Evolutionary conservation across 53 echinoderm and acorn worm species (phyloP).

Genomic region (Zoroaster sp.): DNA sequence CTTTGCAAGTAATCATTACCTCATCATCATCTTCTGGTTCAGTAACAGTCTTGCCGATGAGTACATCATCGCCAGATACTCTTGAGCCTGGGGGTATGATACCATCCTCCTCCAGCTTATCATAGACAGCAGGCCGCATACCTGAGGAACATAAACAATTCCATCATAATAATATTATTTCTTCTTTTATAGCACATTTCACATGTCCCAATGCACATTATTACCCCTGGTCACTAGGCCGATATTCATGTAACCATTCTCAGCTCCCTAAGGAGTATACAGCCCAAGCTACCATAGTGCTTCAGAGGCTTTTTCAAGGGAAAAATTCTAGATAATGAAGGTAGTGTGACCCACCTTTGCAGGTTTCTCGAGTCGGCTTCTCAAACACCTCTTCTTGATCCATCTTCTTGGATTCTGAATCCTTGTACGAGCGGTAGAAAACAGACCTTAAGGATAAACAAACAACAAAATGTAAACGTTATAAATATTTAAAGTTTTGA

Average conservation of each 20-base stretch:
- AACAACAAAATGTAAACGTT: not conserved
- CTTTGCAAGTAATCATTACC: too few relatives aligned
- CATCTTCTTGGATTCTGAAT: constrained; percentile 85
- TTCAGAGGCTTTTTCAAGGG: too few relatives aligned
- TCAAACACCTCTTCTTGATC: constrained; percentile 95
- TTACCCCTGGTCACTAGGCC: too few relatives aligned
- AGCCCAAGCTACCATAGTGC: too few relatives aligned
- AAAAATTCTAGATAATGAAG: too few relatives aligned
- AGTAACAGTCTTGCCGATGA: constrained; percentile 93
- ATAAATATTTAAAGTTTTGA: not conserved
- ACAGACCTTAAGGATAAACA: constrained; percentile 69
- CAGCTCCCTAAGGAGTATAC: too few relatives aligned
- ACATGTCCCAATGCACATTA: too few relatives aligned
- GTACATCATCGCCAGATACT: constrained; percentile 95
- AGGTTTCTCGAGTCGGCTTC: constrained; percentile 84
- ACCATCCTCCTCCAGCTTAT: constrained; percentile 96
- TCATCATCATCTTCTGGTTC: constrained; percentile 93
- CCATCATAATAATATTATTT: too few relatives aligned
- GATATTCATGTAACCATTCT: too few relatives aligned
- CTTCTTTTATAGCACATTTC: too few relatives aligned
- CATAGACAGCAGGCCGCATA: constrained; percentile 94
- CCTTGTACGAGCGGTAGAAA: constrained; percentile 98
- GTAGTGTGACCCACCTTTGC: constrained; percentile 71
- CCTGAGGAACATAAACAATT: constrained; percentile 48
- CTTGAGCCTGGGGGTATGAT: constrained; percentile 90